These are phyloP conservation scores for Gnathonemus echidnorhynchus DNA, from an alignment of 2,113 vertebrate species.

Conservation along the genomic window DNA sequence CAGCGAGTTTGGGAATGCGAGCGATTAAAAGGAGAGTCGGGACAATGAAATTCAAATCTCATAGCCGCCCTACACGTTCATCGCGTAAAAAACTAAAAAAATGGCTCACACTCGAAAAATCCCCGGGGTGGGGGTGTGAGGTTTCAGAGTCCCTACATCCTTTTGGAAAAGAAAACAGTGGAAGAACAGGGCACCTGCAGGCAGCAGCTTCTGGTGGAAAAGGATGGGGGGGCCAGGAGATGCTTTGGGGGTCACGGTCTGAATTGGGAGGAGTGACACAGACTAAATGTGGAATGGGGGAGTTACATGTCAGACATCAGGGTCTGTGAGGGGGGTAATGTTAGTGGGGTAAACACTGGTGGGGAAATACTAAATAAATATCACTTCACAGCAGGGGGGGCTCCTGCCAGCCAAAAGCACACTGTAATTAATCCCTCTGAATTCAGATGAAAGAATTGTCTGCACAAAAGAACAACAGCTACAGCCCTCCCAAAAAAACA, in stretches of 20 bases:
- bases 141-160: background rate
- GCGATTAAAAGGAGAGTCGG: background rate
- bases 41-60: background rate
- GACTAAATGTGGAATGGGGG: background rate
- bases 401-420: conserved; percentile 24
- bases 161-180: background rate
- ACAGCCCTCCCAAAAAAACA: background rate
- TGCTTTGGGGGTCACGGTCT: background rate
- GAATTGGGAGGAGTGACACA: background rate
- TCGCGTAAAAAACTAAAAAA: background rate
- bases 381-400: conserved; percentile 24
- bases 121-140: background rate
- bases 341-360: background rate
- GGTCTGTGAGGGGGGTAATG: background rate
- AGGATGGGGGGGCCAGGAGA: background rate
- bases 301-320: background rate
- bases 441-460: conserved; percentile 32
- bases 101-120: background rate
- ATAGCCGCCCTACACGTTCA: background rate
- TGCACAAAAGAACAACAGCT: conserved; percentile 25
- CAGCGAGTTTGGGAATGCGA: background rate
- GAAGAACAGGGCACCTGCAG: background rate
- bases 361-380: conserved; percentile 32
- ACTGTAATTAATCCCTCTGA: conserved; percentile 41
- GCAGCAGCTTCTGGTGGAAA: background rate